phyloP scores from a whole-genome alignment of 2,113 vertebrate species.

The zebrafish (Danio rerio) region DNA sequence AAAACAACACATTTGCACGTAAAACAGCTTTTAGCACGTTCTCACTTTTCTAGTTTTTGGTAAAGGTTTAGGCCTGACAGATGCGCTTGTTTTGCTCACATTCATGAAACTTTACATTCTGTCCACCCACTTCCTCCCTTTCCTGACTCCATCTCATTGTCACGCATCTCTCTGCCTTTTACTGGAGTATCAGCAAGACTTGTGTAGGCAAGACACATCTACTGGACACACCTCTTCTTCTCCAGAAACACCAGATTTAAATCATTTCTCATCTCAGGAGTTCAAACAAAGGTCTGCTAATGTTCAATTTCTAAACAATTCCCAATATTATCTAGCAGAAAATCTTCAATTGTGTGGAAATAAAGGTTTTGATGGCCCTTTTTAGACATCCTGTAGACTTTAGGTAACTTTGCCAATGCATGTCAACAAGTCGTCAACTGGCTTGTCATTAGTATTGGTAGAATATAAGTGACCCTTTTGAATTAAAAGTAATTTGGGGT shows the following conservation, averaged over 20 bases:
- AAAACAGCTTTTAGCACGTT: not conserved
- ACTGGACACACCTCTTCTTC: not conserved
- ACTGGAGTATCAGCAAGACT: constrained; percentile 32
- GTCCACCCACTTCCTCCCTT: not conserved
- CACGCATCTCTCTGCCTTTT: constrained; percentile 38
- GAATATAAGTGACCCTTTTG: too few relatives aligned
- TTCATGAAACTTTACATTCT: not conserved
- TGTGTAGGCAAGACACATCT: constrained; percentile 46
- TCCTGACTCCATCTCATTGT: constrained; percentile 6
- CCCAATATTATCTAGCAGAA: too few relatives aligned
- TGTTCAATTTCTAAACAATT: not conserved
- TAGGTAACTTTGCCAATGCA: too few relatives aligned
- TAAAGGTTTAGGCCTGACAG: not conserved
- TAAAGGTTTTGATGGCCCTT: not conserved
- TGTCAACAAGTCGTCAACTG: too few relatives aligned
- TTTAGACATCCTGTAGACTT: too few relatives aligned
- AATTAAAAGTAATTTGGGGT: too few relatives aligned
- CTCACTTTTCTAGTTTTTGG: not conserved
- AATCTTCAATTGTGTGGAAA: not conserved
- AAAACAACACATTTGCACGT: not conserved
- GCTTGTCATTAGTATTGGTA: too few relatives aligned
- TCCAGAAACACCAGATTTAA: not conserved
- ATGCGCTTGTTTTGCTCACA: not conserved
- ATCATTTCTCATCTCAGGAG: not conserved
- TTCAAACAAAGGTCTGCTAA: not conserved